Base-by-base conservation (phyloP, 2,797 vertebrate genomes). In the Enteromius thamalakanensis region DNA sequence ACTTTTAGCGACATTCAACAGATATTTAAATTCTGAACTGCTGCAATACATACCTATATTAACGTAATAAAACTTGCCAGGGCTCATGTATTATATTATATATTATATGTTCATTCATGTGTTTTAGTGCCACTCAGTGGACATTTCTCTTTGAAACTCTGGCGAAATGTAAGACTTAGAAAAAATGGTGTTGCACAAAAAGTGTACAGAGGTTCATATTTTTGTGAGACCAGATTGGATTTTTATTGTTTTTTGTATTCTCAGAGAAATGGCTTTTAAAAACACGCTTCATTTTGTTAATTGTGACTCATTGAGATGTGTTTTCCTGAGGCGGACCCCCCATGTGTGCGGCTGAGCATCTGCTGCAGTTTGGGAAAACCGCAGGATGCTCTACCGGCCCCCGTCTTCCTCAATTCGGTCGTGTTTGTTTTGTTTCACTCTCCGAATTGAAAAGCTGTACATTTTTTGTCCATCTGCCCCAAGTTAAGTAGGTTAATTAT, bases 341-440 rank as follows among this genome's bases (percentile, higher is more conserved):
- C 64, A 80, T 75, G 47, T 58, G 62, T 11, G 21, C 23, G 70
- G 42, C 79, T n/a, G 68, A 65, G 71, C 49, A 71, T 87, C 85
- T 76, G 82, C 71, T 69, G 80, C 77, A 84, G 79, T 88, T 84
- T 45, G 82, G 76, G 68, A 80, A 86, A 91, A 87, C 91, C 88
- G 65, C 83, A 85, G 89, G 85, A 89, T 89, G 80, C 87, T 90
- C 87, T 84, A 34, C 89, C 87, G 85, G 34, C 53, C 81, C 55
- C 58, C 60, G 49, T 80, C 85, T 88, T 85, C 17, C 86, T 83
- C 76, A 81, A 77, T 85, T 68, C 62, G 51, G 76, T 78, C 74
- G 49, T 88, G 89, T 84, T 89, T 91, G 83, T 88, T 89, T 87
- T 77, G 85, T 87, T 85, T 85, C 80, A 51, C 81, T 90, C 87